Percentiles rank a stretch among this genome's conserved stretches.
phyloP scores from a whole-genome alignment of 2,797 vertebrate species.

The Triplophysa yarkandensis region DNA sequence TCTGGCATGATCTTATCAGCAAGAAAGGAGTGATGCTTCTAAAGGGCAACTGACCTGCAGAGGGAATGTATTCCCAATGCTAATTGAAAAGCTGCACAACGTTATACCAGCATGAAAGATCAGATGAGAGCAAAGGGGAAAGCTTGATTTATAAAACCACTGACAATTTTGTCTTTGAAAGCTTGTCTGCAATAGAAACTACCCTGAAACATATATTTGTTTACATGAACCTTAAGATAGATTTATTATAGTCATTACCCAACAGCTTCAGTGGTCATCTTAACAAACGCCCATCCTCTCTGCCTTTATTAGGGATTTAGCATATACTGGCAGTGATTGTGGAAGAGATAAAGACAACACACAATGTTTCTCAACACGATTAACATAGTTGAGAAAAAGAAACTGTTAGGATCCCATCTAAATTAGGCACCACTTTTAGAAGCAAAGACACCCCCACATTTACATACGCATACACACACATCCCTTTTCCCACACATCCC shows the following conservation, averaged over 20 bases:
- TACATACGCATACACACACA: not conserved
- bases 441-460: constrained; percentile 12
- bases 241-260: not conserved
- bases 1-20: constrained; percentile 47
- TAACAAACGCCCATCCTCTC: not conserved
- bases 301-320: not conserved
- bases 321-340: constrained; percentile 36
- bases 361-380: constrained; percentile 70
- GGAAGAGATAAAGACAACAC: constrained; percentile 60
- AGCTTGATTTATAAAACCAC: not conserved
- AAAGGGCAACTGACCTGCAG: constrained; percentile 18
- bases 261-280: not conserved
- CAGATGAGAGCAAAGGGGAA: constrained; percentile 33
- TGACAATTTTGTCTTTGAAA: not conserved
- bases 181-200: not conserved
- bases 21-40: constrained; percentile 33
- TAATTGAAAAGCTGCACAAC: constrained; percentile 28
- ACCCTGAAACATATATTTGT: not conserved
- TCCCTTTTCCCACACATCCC: constrained; percentile 11
- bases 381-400: constrained; percentile 35
- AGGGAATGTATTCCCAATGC: constrained; percentile 27
- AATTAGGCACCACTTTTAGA: constrained; percentile 20
- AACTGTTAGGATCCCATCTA: constrained; percentile 35
- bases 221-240: too few species aligned
- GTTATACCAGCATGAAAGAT: constrained; percentile 48